phyloP scores from a whole-genome alignment of 1,140 invertebrate genomes.

The Phenacoccus solenopsis region DNA sequence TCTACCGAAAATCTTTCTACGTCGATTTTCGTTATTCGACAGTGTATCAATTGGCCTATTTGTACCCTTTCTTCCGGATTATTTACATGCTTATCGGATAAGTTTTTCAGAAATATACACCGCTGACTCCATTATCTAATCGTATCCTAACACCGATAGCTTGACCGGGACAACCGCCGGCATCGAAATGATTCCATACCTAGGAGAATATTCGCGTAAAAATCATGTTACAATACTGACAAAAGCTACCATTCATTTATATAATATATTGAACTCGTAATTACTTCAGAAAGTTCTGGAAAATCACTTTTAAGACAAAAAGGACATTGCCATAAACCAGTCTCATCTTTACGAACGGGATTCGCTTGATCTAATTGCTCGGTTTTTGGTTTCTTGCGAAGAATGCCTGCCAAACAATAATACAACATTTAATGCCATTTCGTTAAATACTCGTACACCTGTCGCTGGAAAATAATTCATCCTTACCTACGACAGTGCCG shows the following conservation, averaged over 20 bases:
- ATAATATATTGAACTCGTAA: not conserved
- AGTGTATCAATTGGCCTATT: constrained; percentile 77
- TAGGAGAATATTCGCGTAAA: too few relatives aligned
- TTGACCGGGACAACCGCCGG: constrained; percentile 86
- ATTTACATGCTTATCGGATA: constrained; percentile 85
- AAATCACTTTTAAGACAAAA: constrained; percentile 95
- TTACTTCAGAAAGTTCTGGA: constrained; percentile 78
- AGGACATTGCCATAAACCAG: constrained; percentile 91
- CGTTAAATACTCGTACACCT: too few relatives aligned
- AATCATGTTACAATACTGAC: constrained; percentile 13
- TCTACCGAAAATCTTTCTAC: constrained; percentile 89
- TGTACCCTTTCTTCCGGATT: constrained; percentile 87
- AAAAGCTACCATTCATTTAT: too few relatives aligned
- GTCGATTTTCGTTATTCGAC: constrained; percentile 90
- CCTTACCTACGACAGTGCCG: constrained; percentile 47
- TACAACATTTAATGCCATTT: not conserved
- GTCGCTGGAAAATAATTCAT: not conserved
- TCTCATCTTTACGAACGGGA: constrained; percentile 86
- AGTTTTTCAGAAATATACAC: constrained; percentile 88
- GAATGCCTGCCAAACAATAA: constrained; percentile 45
- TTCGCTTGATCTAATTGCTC: constrained; percentile 92
- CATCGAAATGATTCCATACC: constrained; percentile 97
- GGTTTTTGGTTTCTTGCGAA: constrained; percentile 74
- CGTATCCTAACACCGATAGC: constrained; percentile 79
- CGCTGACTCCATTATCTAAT: constrained; percentile 86